Base-by-base conservation (phyloP, 2,888 invertebrate species). In the Amblyjoppa fuscipennis region DNA sequence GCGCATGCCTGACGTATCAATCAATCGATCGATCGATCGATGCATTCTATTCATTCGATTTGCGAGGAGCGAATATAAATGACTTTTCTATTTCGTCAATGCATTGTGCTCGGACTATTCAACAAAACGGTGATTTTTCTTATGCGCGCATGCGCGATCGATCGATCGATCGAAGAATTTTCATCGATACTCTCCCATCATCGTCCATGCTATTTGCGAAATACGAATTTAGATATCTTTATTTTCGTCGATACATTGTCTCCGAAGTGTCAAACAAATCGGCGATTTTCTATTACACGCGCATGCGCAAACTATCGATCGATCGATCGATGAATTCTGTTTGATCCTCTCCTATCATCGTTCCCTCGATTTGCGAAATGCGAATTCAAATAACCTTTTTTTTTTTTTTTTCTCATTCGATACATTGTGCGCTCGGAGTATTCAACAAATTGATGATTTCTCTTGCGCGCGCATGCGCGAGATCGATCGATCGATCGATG, bases 61-160 rank as follows among this genome's bases (percentile, higher is more conserved):
- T 79, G 85, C 84, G 77, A 87, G 88, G 90, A 86, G 85, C 86
- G 83, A 83, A 89, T 7, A 9, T 41, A 41, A 6, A 41, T 41
- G 9, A 6, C 41, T 41, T 41, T 41, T 9, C 9, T 0, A 9
- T 41, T 41, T 41, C 41, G 20, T 41, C 41, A 9, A 41, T 41
- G 2, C 41, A 41, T 41, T 41, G 41, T 41, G 2, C 9, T 0
- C 41, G 2, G 76, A 83, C 77, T 85, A 90, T 90, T 88, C 91
- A 92, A 93, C 93, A 93, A 93, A 92, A 92, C 92, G 92, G 89
- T 89, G 89, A 92, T 91, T 92, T 91, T 93, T 93, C 91, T 92
- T 93, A 91, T 88, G 64, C 59, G 28, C 25, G 81, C 69, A 49
- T n/a, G 66, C 45, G 41, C 68, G 53, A 64, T 20, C 20, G 20